These are phyloP conservation scores for Aphelinus certus DNA, from an alignment of 1,140 invertebrate species.

Conservation along the genomic window DNA sequence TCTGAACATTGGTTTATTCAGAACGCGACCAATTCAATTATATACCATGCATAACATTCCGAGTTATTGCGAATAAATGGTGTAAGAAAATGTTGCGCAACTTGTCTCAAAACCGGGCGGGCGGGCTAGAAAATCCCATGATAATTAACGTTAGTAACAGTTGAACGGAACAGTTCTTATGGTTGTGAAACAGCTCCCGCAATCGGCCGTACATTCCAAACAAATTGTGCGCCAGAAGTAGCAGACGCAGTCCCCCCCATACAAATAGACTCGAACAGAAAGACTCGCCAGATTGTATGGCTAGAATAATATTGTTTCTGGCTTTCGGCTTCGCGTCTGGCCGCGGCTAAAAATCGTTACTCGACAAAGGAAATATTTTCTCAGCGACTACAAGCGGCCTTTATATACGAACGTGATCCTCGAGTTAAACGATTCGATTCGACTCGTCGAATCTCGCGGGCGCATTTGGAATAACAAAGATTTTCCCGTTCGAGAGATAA, in stretches of 20 bases:
- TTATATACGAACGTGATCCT: too few species aligned
- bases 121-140: too few species aligned
- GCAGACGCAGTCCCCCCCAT: background rate
- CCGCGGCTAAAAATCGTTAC: background rate
- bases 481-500: background rate
- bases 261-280: conserved; percentile 27
- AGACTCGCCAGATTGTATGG: background rate
- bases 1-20: too few species aligned
- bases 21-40: too few species aligned
- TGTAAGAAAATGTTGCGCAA: too few species aligned
- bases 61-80: too few species aligned
- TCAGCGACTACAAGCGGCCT: background rate
- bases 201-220: conserved; percentile 28
- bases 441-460: too few species aligned
- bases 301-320: conserved; percentile 22
- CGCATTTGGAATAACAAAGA: background rate
- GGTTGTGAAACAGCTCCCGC: background rate
- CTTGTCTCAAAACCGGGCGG: too few species aligned
- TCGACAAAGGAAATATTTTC: background rate
- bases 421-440: too few species aligned
- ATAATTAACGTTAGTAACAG: too few species aligned
- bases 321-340: background rate
- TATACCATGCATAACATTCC: too few species aligned
- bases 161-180: too few species aligned
- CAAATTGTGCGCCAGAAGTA: conserved; percentile 26